Base-by-base conservation (phyloP, 1,140 invertebrate species). In the Aphelinus certus region DNA sequence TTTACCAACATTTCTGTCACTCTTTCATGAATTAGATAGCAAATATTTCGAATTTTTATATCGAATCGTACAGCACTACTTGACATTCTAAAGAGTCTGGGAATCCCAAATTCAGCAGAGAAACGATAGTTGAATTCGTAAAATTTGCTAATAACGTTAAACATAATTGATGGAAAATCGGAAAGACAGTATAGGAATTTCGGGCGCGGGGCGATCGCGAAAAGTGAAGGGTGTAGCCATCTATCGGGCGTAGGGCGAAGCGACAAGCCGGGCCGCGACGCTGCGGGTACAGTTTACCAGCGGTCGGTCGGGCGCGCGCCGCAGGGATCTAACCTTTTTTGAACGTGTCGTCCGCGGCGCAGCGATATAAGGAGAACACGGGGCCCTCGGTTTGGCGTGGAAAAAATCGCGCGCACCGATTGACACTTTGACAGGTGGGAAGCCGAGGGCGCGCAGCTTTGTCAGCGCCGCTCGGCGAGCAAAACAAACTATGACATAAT, bases 401-500 rank as follows among this genome's bases (percentile, higher is more conserved):
- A 26, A 53, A 60, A 71, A 7, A 51, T 26, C 63, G 43, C 53
- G 58, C 48, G 9, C n/a, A 7, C 3, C 53, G 46, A 43, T 9
- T 55, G 3, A 1, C 7, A 6, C n/a, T 49, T 60, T 57, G 3
- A 4, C 42, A n/a, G 42, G 6, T 47, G 55, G 3, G 4, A 7
- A 51, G n/a, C 46, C 5, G 26, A 26, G 26, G 26, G 26, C 26
- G 26, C 26, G 26, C 26, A 67, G 6, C 45, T 67, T 56, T 3
- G 9, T 58, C 2, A 2, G 26, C 26, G 43, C 42, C 46, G n/a
- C 26, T 26, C 26, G 26, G 26, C 46, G 51, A 73, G 2, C 48
- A 61, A 73, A 74, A 68, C 49, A 74, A 68, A 4, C n/a, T 58
- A 68, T 74, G 72, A 74, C 72, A 73, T 73, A 74, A 74, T 74